Conservation (phyloP, 2,113 vertebrate species). For the Benitochromis conjunctus region DNA sequence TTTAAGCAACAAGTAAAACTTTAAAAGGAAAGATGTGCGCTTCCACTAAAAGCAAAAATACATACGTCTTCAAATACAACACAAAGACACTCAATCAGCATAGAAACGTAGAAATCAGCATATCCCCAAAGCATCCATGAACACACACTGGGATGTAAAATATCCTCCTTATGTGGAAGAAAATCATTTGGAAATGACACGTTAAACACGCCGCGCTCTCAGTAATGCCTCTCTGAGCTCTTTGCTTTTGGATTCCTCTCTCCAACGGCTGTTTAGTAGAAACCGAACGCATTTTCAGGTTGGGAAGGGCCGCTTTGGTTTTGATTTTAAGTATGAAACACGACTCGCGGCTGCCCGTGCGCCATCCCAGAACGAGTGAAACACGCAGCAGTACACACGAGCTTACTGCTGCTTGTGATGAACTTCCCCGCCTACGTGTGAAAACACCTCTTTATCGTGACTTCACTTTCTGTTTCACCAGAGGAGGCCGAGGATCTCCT, state of each 20-base stretch:
- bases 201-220: neutral
- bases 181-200: neutral
- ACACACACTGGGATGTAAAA: neutral
- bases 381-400: neutral
- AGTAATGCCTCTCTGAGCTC: neutral
- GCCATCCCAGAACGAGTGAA: neutral
- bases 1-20: neutral
- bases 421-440: neutral
- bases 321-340: neutral
- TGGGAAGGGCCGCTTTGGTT: neutral
- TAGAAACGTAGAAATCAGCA: neutral
- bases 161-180: neutral
- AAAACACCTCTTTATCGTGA: neutral
- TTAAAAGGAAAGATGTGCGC: neutral
- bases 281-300: neutral
- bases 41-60: neutral
- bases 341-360: neutral
- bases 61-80: neutral
- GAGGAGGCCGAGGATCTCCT: neutral
- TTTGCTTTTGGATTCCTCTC: neutral
- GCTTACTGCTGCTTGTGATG: neutral
- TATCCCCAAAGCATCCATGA: neutral
- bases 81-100: too few relatives aligned
- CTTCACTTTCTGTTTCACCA: neutral
- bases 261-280: rapidly evolving